These are phyloP conservation scores for Gallinago nigripennis DNA, from an alignment of 2,797 vertebrate species.

Conservation along the genomic window DNA sequence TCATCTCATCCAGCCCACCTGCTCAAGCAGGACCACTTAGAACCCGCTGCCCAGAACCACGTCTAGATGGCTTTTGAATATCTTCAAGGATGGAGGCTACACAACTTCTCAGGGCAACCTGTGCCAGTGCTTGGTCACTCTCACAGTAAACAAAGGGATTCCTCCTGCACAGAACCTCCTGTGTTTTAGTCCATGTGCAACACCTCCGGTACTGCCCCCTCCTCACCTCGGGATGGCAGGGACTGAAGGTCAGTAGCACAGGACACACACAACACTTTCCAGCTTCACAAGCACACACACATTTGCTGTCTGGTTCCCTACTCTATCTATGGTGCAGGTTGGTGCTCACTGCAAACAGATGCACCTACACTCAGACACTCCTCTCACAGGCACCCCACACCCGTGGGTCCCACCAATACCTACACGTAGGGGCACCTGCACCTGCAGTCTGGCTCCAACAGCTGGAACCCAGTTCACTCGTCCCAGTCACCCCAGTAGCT, in stretches of 20 bases:
- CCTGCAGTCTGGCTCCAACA: neutral
- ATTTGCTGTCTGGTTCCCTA: neutral
- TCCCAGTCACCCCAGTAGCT: neutral
- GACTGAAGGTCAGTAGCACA: neutral
- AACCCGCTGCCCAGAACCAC: neutral
- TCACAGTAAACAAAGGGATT: neutral
- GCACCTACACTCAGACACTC: neutral
- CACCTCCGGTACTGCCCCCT: neutral
- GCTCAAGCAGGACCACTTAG: neutral
- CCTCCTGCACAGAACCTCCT: neutral
- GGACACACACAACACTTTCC: neutral
- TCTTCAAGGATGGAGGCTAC: neutral
- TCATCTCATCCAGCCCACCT: neutral
- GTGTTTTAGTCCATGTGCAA: neutral
- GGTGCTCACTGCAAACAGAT: neutral
- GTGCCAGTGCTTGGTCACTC: neutral
- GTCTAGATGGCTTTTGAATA: neutral
- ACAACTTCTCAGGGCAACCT: neutral
- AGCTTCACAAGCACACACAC: neutral
- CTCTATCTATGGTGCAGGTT: neutral
- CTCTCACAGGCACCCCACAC: neutral
- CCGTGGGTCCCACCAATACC: rapidly evolving
- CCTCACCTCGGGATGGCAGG: neutral
- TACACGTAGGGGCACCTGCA: neutral
- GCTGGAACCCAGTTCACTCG: neutral